Percentiles rank a stretch among this genome's conserved stretches.
Conservation (phyloP, 2,797 vertebrate species). For the Brotogeris chrysoptera region DNA sequence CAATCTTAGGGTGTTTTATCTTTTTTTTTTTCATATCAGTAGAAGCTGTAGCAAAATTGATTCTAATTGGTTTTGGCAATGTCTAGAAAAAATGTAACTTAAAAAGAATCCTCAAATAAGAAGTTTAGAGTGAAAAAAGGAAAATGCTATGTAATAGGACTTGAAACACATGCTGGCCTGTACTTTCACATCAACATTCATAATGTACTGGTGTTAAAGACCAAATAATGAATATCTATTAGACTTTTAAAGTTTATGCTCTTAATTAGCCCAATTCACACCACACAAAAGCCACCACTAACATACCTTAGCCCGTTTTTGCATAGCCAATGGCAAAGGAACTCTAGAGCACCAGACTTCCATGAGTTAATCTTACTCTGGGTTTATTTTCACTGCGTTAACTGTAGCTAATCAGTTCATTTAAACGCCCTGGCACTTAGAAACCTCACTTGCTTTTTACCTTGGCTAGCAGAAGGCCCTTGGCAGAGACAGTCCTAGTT, state of each 20-base stretch:
- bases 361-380: not conserved
- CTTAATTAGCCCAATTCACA: not conserved
- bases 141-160: not conserved
- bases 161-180: not conserved
- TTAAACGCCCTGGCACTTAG: not conserved
- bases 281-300: not conserved
- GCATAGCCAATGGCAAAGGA: not conserved
- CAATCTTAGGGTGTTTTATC: not conserved
- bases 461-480: not conserved
- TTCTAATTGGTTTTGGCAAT: not conserved
- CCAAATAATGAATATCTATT: not conserved
- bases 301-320: not conserved
- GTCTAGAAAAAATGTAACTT: not conserved
- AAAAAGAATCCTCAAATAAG: not conserved
- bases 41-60: not conserved
- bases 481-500: not conserved
- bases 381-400: not conserved
- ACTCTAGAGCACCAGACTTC: not conserved
- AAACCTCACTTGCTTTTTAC: not conserved
- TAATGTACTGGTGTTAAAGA: not conserved
- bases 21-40: not conserved
- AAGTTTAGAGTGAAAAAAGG: not conserved
- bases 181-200: not conserved
- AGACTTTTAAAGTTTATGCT: not conserved
- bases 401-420: not conserved